phyloP scores from a whole-genome alignment of 2,888 invertebrate species.

The Lordiphosa andalusiaca region DNA sequence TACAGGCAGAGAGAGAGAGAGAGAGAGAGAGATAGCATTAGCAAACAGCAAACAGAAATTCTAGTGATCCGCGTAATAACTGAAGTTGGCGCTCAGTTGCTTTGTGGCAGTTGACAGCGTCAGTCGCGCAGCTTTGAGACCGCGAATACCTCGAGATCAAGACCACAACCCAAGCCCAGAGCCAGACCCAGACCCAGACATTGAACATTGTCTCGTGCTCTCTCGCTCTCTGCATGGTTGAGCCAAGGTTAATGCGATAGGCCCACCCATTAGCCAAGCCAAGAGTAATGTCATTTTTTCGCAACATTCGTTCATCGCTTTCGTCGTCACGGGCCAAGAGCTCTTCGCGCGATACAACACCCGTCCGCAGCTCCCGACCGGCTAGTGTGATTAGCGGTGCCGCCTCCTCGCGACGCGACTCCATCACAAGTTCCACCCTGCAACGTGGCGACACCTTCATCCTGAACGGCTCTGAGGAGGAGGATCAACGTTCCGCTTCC shows the following conservation, averaged over 20 bases:
- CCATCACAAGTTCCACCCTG: slow-evolving; percentile 69
- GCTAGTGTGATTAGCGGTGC: slow-evolving; percentile 60
- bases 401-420: slow-evolving; percentile 57
- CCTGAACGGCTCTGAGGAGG: slow-evolving; percentile 61
- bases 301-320: slow-evolving; percentile 77
- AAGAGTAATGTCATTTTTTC: slow-evolving; percentile 77
- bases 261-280: slow-evolving; percentile 12
- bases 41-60: slow-evolving; percentile 48
- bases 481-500: slow-evolving; percentile 41
- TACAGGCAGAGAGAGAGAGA: neutral
- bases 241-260: slow-evolving; percentile 32
- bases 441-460: slow-evolving; percentile 79
- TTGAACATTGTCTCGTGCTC: slow-evolving; percentile 1
- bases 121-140: slow-evolving; percentile 42
- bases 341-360: slow-evolving; percentile 78
- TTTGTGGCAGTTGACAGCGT: slow-evolving; percentile 54
- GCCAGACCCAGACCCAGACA: neutral
- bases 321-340: slow-evolving; percentile 72
- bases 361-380: slow-evolving; percentile 71
- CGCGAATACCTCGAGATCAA: slow-evolving; percentile 14
- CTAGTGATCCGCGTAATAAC: slow-evolving; percentile 70
- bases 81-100: slow-evolving; percentile 64
- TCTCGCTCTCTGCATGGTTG: slow-evolving; percentile 6
- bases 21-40: slow-evolving; percentile 7
- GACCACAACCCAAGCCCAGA: slow-evolving; percentile 2